Percentiles rank a stretch among this genome's conserved stretches.
Conservation (phyloP, 1,140 invertebrate genomes). For the Dinothrombium tinctorium region DNA sequence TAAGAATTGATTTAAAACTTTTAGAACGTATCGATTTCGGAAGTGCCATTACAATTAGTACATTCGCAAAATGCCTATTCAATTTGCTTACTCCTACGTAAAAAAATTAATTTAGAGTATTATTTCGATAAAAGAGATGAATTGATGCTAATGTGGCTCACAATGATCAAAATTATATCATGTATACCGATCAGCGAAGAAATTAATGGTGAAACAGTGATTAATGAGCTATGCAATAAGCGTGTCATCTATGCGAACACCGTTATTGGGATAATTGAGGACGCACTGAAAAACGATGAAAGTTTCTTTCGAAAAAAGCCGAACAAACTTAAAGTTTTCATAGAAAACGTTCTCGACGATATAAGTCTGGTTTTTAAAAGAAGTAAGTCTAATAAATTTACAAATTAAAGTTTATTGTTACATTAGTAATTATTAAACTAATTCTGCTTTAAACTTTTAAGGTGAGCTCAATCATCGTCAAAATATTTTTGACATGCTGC, state of each 20-base stretch:
- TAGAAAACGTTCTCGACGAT: neutral
- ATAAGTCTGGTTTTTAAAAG: neutral
- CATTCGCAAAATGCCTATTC: neutral
- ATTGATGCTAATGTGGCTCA: neutral
- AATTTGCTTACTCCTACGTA: neutral
- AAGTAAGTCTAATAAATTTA: neutral
- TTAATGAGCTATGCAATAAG: neutral
- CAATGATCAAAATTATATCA: neutral
- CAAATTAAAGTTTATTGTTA: neutral
- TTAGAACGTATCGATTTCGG: too few relatives aligned
- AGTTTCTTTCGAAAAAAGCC: neutral
- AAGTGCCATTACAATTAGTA: neutral
- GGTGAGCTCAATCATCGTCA: neutral
- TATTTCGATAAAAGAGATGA: neutral
- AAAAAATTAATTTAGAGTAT: neutral
- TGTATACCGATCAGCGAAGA: neutral
- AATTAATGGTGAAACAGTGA: neutral
- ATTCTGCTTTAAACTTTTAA: neutral
- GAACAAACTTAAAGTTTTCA: neutral
- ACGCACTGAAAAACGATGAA: neutral
- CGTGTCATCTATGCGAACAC: neutral
- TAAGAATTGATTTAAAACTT: neutral
- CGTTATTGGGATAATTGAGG: neutral
- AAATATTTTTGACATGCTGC: neutral
- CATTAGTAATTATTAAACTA: neutral